These are phyloP conservation scores for Hipparchia semele DNA, from an alignment of 2,888 invertebrate species.

Conservation along the genomic window DNA sequence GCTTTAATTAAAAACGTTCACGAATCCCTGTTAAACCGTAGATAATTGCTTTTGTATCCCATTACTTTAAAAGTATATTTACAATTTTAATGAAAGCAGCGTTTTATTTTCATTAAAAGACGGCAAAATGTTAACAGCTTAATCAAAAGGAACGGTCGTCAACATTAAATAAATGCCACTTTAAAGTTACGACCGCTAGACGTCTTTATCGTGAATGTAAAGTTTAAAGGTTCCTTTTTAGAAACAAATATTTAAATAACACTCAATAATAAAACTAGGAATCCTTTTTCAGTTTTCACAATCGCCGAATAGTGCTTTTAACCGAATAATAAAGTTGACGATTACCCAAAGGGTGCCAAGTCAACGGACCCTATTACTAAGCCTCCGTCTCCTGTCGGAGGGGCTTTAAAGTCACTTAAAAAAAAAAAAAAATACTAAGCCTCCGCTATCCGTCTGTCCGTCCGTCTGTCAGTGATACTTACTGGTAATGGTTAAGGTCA, in stretches of 20 bases:
- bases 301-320: no score
- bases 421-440: no score
- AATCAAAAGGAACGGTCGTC: constrained; percentile 35
- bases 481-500: no score
- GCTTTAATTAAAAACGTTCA: constrained; percentile 19
- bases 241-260: neutral
- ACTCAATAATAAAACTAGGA: neutral
- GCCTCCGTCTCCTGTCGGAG: no score
- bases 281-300: no score
- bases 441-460: no score
- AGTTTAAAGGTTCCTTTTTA: constrained; percentile 15
- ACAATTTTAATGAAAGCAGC: constrained; percentile 19
- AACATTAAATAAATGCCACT: constrained; percentile 36
- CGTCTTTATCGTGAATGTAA: constrained; percentile 20
- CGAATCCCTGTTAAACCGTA: constrained; percentile 20
- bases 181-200: constrained; percentile 27
- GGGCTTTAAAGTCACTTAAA: no score
- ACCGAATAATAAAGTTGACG: no score
- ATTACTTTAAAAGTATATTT: constrained; percentile 19
- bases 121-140: constrained; percentile 29
- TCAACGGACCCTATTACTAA: no score
- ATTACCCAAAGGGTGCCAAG: no score
- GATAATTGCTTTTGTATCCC: constrained; percentile 24
- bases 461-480: no score
- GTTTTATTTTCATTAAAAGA: constrained; percentile 22